Percentiles rank a stretch among this genome's conserved stretches.
Conservation (phyloP, 2,888 invertebrate genomes). For the Mesoligia furuncula region DNA sequence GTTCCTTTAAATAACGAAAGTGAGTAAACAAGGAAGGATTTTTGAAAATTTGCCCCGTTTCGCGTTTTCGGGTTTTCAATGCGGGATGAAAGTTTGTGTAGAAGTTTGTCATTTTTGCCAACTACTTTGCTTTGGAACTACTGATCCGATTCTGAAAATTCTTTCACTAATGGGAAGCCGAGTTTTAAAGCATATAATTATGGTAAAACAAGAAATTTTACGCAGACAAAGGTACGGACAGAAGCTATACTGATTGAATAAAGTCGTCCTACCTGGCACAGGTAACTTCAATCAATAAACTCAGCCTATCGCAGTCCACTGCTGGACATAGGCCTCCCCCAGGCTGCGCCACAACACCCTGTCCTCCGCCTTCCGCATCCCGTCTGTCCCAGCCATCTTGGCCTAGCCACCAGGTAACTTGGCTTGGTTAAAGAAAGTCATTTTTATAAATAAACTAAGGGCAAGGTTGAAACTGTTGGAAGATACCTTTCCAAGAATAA, state of each 20-base stretch:
- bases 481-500: background rate
- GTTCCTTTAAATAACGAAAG: no score
- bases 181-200: background rate
- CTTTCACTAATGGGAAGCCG: background rate
- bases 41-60: no score
- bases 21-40: no score
- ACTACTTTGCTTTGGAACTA: no score
- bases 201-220: background rate
- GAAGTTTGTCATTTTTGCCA: no score
- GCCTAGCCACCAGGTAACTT: background rate
- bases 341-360: no score
- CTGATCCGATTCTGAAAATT: background rate
- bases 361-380: background rate
- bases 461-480: conserved; percentile 24
- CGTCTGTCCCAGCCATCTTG: background rate
- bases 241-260: no score
- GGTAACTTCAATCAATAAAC: conserved; percentile 1
- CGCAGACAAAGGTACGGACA: background rate
- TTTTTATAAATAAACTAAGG: conserved; percentile 24
- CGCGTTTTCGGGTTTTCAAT: no score
- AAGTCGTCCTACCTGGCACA: background rate
- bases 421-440: conserved; percentile 17
- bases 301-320: no score
- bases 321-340: background rate
- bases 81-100: no score